Conservation (phyloP, 2,888 invertebrate species). For the Operophtera brumata region DNA sequence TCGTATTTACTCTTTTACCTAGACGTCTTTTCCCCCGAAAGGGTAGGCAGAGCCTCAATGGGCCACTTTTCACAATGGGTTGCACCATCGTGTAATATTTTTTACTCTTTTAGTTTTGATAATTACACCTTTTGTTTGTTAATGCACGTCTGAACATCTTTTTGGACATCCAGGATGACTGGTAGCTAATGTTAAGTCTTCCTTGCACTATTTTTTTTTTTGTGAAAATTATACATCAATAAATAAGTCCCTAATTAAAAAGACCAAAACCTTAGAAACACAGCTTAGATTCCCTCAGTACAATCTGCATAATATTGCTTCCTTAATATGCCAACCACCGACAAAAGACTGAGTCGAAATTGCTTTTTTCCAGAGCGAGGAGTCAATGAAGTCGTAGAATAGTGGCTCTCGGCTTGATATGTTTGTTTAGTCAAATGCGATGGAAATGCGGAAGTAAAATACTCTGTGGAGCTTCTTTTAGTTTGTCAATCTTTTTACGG, state of each 20-base stretch:
- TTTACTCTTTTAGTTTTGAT: too few species aligned
- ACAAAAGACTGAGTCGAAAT: slow-evolving; percentile 64
- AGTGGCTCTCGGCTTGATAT: slow-evolving; percentile 65
- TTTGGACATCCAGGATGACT: too few species aligned
- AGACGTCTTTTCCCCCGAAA: too few species aligned
- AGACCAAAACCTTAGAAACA: slow-evolving; percentile 7
- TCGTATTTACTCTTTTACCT: too few species aligned
- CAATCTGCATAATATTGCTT: slow-evolving; percentile 78
- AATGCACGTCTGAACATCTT: too few species aligned
- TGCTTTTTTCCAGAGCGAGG: slow-evolving; percentile 71
- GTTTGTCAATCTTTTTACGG: slow-evolving; percentile 48
- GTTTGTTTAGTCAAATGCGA: slow-evolving; percentile 79
- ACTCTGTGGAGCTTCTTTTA: slow-evolving; percentile 52
- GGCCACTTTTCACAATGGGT: too few species aligned
- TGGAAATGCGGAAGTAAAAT: slow-evolving; percentile 64
- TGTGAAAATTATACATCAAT: neutral
- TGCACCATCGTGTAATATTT: too few species aligned
- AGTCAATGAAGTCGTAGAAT: slow-evolving; percentile 72
- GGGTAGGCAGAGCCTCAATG: too few species aligned
- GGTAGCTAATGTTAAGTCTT: too few species aligned
- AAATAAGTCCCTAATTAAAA: neutral
- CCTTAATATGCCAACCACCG: slow-evolving; percentile 65
- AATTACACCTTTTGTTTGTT: too few species aligned
- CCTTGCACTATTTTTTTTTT: too few species aligned
- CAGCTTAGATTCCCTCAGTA: slow-evolving; percentile 29